A percentile compares a stretch with the other conserved stretches of the same genome.
Evolutionary conservation across 2,888 invertebrate species (phyloP).

Genomic region (Andrena flavipes): DNA sequence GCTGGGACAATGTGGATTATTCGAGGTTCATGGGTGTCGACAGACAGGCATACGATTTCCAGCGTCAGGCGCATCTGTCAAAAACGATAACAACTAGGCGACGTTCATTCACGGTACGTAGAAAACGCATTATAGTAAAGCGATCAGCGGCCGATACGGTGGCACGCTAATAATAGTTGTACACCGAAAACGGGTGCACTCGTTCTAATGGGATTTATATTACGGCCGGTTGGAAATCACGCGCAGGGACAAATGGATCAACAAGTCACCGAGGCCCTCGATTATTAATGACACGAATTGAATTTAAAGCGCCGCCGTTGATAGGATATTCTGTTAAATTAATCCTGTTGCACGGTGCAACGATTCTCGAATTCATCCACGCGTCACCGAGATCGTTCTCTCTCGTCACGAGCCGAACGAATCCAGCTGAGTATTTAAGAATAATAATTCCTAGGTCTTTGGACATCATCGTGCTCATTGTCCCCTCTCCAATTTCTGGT

Average conservation of each 20-base stretch:
- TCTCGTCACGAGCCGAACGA: too few species aligned
- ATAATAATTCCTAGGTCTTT: too few species aligned
- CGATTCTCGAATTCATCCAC: not conserved
- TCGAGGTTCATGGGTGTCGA: not conserved
- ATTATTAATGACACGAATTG: slow-evolving; percentile 67
- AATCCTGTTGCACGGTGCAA: slow-evolving; percentile 47
- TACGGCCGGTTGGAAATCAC: slow-evolving; percentile 47
- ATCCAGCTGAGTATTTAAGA: too few species aligned
- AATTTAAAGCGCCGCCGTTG: slow-evolving; percentile 51
- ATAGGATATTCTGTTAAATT: slow-evolving; percentile 60
- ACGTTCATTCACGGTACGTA: slow-evolving; percentile 42
- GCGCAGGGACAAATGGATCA: slow-evolving; percentile 57
- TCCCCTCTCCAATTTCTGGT: not conserved
- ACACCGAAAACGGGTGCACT: slow-evolving; percentile 54
- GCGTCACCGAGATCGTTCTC: not conserved
- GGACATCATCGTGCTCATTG: too few species aligned
- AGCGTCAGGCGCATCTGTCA: slow-evolving; percentile 19
- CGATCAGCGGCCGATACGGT: slow-evolving; percentile 31
- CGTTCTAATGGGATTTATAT: slow-evolving; percentile 69
- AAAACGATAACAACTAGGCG: slow-evolving; percentile 22
- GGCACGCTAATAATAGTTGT: slow-evolving; percentile 54
- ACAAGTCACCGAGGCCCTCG: slow-evolving; percentile 61
- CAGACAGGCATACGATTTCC: not conserved
- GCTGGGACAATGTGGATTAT: not conserved
- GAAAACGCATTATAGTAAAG: slow-evolving; percentile 55